phyloP scores from a whole-genome alignment of 2,113 vertebrate genomes.

The Numida meleagris region DNA sequence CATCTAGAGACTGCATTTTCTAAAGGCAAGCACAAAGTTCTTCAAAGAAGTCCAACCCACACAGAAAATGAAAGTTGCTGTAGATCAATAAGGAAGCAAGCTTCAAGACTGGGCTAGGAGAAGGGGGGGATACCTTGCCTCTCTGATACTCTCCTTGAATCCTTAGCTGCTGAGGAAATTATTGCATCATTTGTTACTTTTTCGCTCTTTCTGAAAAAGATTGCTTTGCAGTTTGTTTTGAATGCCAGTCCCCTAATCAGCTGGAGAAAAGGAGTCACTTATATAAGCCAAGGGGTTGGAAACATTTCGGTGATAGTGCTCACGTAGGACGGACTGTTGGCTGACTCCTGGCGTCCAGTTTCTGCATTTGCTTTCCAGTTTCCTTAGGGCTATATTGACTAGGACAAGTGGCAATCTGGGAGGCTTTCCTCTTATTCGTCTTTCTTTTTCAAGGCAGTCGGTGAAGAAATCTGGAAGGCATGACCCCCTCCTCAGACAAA shows the following conservation, averaged over 20 bases:
- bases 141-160: not conserved
- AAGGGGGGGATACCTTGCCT: not conserved
- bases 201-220: slow-evolving; percentile 2
- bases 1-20: not conserved
- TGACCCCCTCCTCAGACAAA: slow-evolving; percentile 49
- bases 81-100: not conserved
- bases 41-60: not conserved
- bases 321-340: not conserved
- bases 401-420: not conserved
- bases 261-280: slow-evolving; percentile 48
- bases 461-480: slow-evolving; percentile 47
- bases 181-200: not conserved
- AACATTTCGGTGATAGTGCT: slow-evolving; percentile 19
- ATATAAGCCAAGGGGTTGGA: slow-evolving; percentile 38
- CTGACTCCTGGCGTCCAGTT: not conserved
- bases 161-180: not conserved
- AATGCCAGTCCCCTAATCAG: not conserved
- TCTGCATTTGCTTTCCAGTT: not conserved
- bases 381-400: not conserved
- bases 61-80: not conserved
- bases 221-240: slow-evolving; percentile 3
- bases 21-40: not conserved
- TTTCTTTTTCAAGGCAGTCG: slow-evolving; percentile 3
- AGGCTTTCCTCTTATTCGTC: not conserved
- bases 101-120: not conserved